phyloP scores from a whole-genome alignment of 2,113 vertebrate species.

The Xenopus borealis region DNA sequence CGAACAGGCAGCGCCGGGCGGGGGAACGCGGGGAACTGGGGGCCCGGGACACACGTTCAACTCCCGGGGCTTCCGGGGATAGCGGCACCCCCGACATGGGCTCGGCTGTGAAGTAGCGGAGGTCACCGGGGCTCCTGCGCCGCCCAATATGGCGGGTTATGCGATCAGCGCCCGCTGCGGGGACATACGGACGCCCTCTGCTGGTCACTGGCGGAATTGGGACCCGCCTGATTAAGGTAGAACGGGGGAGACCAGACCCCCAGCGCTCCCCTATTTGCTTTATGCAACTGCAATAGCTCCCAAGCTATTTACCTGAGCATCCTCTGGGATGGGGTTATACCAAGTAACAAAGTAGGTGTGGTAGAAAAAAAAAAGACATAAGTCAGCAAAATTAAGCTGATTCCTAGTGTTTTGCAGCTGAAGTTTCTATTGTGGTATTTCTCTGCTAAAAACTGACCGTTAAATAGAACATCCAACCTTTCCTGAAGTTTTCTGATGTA shows the following conservation, averaged over 20 bases:
- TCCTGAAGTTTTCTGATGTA: no score
- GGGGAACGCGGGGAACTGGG: conserved; percentile 86
- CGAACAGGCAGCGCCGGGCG: conserved; percentile 89
- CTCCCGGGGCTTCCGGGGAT: conserved; percentile 56
- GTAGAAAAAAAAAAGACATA: no score
- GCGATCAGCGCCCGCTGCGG: conserved; percentile 10
- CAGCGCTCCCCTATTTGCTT: no score
- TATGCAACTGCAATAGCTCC: no score
- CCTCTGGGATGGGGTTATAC: no score
- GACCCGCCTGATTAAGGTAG: conserved; percentile 31
- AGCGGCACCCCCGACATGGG: conserved; percentile 39
- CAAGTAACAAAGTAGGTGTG: no score
- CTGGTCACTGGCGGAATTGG: conserved; percentile 16
- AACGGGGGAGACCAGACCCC: conserved; percentile 20
- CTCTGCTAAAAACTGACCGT: no score
- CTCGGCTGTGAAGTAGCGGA: background rate
- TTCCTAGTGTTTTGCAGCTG: no score
- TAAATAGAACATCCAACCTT: no score
- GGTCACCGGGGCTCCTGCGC: conserved; percentile 34
- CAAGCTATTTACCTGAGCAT: no score
- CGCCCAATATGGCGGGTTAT: conserved; percentile 38
- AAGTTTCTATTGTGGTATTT: no score
- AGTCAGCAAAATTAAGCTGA: no score
- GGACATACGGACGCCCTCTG: conserved; percentile 38
- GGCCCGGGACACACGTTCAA: conserved; percentile 63